Base-by-base conservation (phyloP, 2,113 vertebrate genomes). In the Dicaeum eximium region DNA sequence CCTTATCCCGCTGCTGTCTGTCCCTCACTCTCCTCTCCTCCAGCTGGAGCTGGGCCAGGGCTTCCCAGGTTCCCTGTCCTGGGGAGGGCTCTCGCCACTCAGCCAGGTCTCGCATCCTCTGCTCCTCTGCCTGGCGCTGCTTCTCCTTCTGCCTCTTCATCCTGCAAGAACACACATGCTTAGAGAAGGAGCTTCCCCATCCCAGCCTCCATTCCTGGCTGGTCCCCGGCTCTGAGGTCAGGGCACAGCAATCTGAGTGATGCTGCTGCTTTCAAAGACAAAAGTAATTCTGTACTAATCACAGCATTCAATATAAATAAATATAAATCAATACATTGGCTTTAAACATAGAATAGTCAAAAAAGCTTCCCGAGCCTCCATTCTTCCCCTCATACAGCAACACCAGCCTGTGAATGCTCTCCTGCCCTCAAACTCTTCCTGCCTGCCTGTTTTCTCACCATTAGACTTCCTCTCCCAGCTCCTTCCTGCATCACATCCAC, bases 111-210 rank as follows among this genome's bases (percentile, higher is more conserved):
- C 67, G 60, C 72, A 98, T 93, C 80, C 78, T 97, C 92, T 92
- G 97, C 95, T 99, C 99, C 66, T 98, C 98, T 24, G 85, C 95
- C 60, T 94, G 65, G 33, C 98, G 98, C 60, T 97, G 86, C 11
- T 95, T 96, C 60, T 99, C 99, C 89, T 98, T 99, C 94, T 98
- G 97, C 20, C 95, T 97, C 97, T 99, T 99, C 73, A 99, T 99
- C 96, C 99, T 99, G 95, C 56, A 50, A 80, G 62, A 45, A 57
- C 30, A 91, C 83, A 83, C 35, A 1, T 2, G 3, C 6, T 86
- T 3, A 28, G 90, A 58, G 60, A 64, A 31, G 37, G 40, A 81
- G 40, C 37, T 69, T 67, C 48, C 28, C 33, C 67, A 70, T 15
- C 58, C 21, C 62, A 13, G 0, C 10, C 38, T 84, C 51, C 31